phyloP scores from a whole-genome alignment of 2,888 invertebrate genomes.

The Stenurella melanura region DNA sequence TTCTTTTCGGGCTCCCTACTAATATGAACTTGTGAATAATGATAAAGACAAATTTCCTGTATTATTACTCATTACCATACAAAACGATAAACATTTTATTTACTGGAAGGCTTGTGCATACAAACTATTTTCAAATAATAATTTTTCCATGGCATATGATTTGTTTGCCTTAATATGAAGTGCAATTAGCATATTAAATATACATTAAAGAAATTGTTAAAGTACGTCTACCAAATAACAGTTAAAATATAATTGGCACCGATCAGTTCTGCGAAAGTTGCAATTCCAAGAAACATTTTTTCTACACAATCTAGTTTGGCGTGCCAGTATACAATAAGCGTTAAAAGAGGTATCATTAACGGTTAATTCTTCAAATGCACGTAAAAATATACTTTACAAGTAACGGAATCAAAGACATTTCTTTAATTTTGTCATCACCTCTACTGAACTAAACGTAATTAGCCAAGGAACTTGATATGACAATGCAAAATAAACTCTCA shows the following conservation, averaged over 20 bases:
- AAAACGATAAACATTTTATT: too few relatives aligned
- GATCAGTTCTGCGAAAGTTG: background rate
- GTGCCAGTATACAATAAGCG: background rate
- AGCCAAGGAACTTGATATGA: background rate
- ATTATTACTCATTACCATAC: too few relatives aligned
- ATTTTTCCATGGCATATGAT: too few relatives aligned
- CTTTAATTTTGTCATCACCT: background rate
- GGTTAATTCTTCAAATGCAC: background rate
- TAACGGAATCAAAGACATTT: background rate
- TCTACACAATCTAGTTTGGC: background rate
- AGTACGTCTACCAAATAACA: background rate
- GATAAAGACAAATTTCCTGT: too few relatives aligned
- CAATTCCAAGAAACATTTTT: background rate
- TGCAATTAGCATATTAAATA: background rate
- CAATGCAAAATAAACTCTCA: background rate
- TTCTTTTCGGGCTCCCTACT: too few relatives aligned
- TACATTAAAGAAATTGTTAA: background rate
- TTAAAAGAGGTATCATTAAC: background rate
- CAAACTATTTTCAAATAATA: too few relatives aligned
- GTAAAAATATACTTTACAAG: background rate
- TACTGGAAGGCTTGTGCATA: too few relatives aligned
- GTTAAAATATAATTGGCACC: background rate
- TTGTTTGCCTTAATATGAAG: too few relatives aligned
- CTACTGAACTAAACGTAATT: background rate
- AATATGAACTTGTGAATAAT: too few relatives aligned